Percentiles rank a stretch among this genome's conserved stretches.
phyloP scores from a whole-genome alignment of 2,797 vertebrate genomes.

The Xenopus petersii region DNA sequence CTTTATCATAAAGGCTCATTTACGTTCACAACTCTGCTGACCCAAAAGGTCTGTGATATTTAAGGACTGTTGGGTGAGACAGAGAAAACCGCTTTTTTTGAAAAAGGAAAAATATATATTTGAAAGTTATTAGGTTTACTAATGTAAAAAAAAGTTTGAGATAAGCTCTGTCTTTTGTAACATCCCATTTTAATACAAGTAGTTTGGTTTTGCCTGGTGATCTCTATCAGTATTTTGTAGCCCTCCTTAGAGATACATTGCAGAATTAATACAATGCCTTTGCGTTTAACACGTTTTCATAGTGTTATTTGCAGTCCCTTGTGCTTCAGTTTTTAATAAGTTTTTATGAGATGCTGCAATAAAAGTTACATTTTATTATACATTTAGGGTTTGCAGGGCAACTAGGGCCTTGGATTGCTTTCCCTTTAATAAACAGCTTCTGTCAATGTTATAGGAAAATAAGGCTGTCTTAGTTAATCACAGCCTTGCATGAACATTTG shows the following conservation, averaged over 20 bases:
- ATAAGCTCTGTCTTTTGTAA: neutral
- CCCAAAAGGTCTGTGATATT: no score
- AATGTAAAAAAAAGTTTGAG: neutral
- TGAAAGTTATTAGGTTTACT: neutral
- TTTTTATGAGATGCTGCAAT: slow-evolving; percentile 14
- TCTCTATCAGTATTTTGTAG: neutral
- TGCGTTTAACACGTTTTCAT: neutral
- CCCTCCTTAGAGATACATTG: slow-evolving; percentile 2
- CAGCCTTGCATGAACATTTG: neutral
- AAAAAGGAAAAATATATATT: no score
- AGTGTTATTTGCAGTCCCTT: slow-evolving; percentile 4
- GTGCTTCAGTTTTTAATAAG: slow-evolving; percentile 12
- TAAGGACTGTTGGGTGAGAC: no score
- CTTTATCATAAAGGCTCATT: no score
- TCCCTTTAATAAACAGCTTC: neutral
- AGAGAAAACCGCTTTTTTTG: no score
- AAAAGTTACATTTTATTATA: slow-evolving; percentile 13
- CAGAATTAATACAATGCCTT: neutral
- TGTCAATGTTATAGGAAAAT: neutral
- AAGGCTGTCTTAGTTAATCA: neutral
- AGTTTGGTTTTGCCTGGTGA: neutral
- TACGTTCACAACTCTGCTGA: no score
- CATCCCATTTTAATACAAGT: neutral
- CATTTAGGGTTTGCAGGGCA: neutral
- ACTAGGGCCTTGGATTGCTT: neutral